These are phyloP conservation scores for Ornithoptera alexandrae DNA, from an alignment of 2,888 invertebrate species.

Conservation along the genomic window DNA sequence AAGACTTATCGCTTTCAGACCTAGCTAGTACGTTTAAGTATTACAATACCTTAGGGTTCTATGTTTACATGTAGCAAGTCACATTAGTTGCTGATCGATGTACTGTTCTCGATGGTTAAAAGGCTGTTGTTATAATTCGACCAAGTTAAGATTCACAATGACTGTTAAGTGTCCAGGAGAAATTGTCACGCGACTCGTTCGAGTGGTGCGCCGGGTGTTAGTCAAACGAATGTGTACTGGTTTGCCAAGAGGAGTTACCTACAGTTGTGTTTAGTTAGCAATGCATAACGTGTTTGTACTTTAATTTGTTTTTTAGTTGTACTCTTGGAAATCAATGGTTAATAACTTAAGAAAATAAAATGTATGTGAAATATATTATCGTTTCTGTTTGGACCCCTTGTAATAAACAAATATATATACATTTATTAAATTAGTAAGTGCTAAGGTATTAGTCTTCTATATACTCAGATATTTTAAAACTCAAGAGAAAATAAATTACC, in stretches of 20 bases:
- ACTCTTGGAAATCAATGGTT: constrained; percentile 81
- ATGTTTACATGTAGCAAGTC: constrained; percentile 70
- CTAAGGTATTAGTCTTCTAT: no score
- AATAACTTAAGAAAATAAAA: constrained; percentile 80
- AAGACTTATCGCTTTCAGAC: constrained; percentile 76
- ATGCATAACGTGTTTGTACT: constrained; percentile 81
- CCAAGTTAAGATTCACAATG: constrained; percentile 61
- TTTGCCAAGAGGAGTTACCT: constrained; percentile 80
- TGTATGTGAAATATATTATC: constrained; percentile 75
- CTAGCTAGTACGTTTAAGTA: constrained; percentile 70
- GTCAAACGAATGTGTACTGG: constrained; percentile 72
- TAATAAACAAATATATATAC: neutral
- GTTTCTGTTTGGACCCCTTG: constrained; percentile 26
- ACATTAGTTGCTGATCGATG: constrained; percentile 70
- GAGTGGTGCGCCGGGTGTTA: constrained; percentile 70
- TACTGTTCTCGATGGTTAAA: constrained; percentile 66
- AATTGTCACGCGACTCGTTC: constrained; percentile 58
- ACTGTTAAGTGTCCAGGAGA: constrained; percentile 51
- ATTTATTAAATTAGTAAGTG: no score
- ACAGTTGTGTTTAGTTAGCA: constrained; percentile 79
- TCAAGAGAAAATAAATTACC: no score
- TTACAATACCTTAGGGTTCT: constrained; percentile 66
- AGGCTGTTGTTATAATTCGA: constrained; percentile 69
- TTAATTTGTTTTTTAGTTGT: constrained; percentile 81
- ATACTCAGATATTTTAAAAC: no score